Evolutionary conservation across 1,140 invertebrate species (phyloP), one percentile per base, ranked within the genome.

Genomic region (Chelonus insularis): DNA sequence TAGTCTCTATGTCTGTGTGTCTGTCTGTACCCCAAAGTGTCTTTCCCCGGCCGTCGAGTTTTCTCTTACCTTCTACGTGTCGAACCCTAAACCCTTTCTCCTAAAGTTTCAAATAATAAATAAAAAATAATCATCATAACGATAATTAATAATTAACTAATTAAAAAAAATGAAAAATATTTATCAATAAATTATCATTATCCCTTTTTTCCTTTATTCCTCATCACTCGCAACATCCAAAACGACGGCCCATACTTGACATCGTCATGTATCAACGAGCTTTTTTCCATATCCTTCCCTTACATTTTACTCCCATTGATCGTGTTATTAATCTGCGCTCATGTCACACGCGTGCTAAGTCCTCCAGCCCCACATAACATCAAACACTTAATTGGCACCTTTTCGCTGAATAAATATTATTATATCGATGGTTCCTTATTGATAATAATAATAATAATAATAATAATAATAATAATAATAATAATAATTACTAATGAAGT

Each of bases 341-440:
- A 71, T 70, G 68, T 69, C n/a, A n/a, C 70, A 73, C 70, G 65
- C 68, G 68, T 68, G 71, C 71, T 74, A 70, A 66, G 64, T 18
- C 68, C 74, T 65, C 60, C 72, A 36, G 14, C 68, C 70, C 69
- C 73, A 72, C 68, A 64, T 16, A 68, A 73, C 72, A 70, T 74
- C 67, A 67, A 71, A 70, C 65, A n/a, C n/a, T n/a, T 65, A 69
- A 78, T 78, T 75, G 74, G 76, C 73, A 78, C 68, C 64, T 62
- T 74, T 75, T 75, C 76, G 72, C 69, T 75, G 69, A 72, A 72
- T 76, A 71, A 73, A 71, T 72, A 70, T 66, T 56, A 72, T 39
- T 72, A 78, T 79, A 79, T 79, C 74, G 74, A 76, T 79, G 75
- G 77, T 77, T 79, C 74, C 74, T 78, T 68, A 72, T 72, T 75